A percentile compares a stretch with the other conserved stretches of the same genome.
Conservation (phyloP, 2,797 vertebrate genomes). For the Pangasius mekongensis region DNA sequence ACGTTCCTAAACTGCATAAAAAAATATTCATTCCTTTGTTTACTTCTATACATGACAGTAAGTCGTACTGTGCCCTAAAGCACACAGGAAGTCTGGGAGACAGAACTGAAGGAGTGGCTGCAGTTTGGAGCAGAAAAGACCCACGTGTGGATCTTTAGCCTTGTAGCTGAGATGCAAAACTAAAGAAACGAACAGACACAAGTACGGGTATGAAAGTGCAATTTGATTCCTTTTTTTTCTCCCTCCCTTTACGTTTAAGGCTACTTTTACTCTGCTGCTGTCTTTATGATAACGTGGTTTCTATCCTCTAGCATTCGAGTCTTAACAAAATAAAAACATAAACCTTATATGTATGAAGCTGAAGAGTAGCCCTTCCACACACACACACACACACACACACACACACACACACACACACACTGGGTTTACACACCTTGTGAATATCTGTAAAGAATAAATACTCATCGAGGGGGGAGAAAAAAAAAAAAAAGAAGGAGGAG, state of each 20-base stretch:
- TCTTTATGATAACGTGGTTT: neutral
- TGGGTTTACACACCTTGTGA: slow-evolving; percentile 58
- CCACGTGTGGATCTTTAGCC: neutral
- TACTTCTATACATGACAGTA: neutral
- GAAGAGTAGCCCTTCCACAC: neutral
- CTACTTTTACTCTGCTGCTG: neutral
- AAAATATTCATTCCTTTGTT: neutral
- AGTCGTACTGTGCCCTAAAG: neutral
- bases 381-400: slow-evolving; percentile 12
- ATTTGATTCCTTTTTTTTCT: neutral
- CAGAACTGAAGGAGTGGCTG: neutral
- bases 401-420: neutral
- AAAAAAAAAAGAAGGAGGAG: slow-evolving; percentile 73
- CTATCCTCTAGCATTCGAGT: slow-evolving; percentile 43
- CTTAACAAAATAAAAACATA: slow-evolving; percentile 24
- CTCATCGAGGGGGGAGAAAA: slow-evolving; percentile 63
- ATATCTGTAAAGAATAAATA: slow-evolving; percentile 99
- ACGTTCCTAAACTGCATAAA: neutral
- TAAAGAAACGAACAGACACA: neutral
- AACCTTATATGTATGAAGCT: neutral
- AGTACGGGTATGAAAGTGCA: neutral
- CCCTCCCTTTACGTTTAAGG: slow-evolving; percentile 17
- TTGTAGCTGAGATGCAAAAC: neutral
- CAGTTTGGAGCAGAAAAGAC: neutral
- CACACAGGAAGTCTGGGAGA: neutral